Evolutionary conservation across 2,797 vertebrate genomes (phyloP).

Genomic region (Pantherophis alleghaniensis): DNA sequence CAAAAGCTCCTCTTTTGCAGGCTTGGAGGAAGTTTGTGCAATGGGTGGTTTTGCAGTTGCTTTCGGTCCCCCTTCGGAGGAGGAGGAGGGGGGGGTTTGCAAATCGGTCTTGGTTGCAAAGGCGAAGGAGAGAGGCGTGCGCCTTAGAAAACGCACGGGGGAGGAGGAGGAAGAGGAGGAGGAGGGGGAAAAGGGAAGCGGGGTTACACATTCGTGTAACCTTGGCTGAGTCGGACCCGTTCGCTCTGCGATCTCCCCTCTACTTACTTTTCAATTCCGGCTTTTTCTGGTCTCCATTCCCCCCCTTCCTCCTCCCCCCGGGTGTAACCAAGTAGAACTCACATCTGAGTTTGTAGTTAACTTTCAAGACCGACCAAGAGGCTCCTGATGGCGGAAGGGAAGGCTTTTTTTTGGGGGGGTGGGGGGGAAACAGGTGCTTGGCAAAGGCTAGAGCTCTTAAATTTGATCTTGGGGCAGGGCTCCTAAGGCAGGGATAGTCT

Average conservation of each 20-base stretch:
- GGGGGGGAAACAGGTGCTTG: neutral
- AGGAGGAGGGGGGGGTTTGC: neutral
- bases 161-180: no score
- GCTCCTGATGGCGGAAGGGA: accelerated
- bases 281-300: neutral
- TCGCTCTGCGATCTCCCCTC: neutral
- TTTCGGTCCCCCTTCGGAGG: neutral
- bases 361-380: neutral
- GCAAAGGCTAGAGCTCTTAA: neutral
- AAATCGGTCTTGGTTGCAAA: neutral
- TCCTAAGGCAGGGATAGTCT: accelerated
- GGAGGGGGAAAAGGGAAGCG: neutral
- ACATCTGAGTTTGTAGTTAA: neutral
- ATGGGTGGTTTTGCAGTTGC: neutral
- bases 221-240: neutral
- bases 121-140: neutral
- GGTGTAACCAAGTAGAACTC: neutral
- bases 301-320: neutral
- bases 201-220: neutral
- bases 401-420: neutral
- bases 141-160: neutral
- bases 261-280: no score
- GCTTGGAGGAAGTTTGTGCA: neutral
- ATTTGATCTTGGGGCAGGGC: accelerated
- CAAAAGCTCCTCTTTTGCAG: no score